Evolutionary conservation across 1,140 invertebrate species (phyloP).

Genomic region (Colletes latitarsis): DNA sequence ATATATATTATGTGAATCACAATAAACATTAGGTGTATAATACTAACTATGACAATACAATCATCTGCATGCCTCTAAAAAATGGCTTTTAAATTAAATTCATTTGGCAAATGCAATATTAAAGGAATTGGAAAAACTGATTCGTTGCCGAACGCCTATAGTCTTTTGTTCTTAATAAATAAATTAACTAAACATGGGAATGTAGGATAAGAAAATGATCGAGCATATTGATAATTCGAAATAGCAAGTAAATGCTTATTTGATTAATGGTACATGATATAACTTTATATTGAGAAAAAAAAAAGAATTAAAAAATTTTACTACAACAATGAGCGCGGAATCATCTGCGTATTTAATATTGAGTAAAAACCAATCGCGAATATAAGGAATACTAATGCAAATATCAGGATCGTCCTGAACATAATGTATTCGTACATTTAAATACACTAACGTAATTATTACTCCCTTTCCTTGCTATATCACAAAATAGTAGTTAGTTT

Average conservation of each 20-base stretch:
- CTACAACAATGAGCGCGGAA: conserved; percentile 33
- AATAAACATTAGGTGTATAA: conserved; percentile 43
- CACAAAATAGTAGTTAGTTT: not conserved
- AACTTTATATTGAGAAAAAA: conserved; percentile 28
- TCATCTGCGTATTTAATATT: conserved; percentile 35
- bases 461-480: conserved; percentile 42
- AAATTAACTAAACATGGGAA: conserved; percentile 68
- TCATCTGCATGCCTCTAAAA: conserved; percentile 50
- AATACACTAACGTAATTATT: conserved; percentile 32
- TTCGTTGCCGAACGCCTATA: conserved; percentile 32
- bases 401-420: conserved; percentile 8
- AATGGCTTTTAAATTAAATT: conserved; percentile 32
- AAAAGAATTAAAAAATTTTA: not conserved
- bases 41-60: conserved; percentile 49
- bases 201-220: conserved; percentile 66
- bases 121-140: conserved; percentile 22
- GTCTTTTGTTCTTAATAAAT: conserved; percentile 68
- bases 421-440: conserved; percentile 10
- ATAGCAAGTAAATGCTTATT: conserved; percentile 49
- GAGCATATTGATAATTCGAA: conserved; percentile 31
- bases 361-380: conserved; percentile 38
- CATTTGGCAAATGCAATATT: conserved; percentile 31
- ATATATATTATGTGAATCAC: conserved; percentile 36
- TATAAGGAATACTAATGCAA: conserved; percentile 15
- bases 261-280: conserved; percentile 39